Evolutionary conservation across 2,113 vertebrate species (phyloP).

Genomic region (Saimiri boliviensis): DNA sequence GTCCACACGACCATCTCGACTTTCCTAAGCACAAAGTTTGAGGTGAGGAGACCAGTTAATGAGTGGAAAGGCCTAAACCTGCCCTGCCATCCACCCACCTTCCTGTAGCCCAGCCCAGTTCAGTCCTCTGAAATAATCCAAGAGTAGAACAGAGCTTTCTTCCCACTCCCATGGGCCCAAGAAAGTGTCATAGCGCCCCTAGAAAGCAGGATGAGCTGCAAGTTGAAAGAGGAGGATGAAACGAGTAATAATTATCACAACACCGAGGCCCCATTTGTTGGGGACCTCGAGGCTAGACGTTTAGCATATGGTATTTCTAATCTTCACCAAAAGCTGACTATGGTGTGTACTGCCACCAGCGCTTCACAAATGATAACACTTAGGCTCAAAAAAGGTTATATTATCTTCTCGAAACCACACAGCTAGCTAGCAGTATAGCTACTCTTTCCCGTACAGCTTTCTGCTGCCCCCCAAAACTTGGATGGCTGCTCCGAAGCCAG

Average conservation of each 20-base stretch:
- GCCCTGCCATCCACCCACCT: neutral
- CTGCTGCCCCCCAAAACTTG: neutral
- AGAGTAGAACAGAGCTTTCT: neutral
- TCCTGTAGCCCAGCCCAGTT: neutral
- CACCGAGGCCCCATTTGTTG: neutral
- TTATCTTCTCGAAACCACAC: neutral
- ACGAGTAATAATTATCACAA: neutral
- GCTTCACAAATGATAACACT: neutral
- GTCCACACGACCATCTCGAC: constrained; percentile 97
- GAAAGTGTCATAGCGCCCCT: neutral
- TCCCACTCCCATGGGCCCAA: neutral
- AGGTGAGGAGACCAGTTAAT: neutral
- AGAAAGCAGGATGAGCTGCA: neutral
- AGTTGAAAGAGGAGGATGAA: neutral
- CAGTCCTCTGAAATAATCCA: neutral
- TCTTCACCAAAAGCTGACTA: neutral
- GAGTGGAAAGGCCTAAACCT: neutral
- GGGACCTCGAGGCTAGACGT: neutral
- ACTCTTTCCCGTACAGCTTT: neutral
- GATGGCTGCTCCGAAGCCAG: neutral
- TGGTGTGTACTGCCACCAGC: neutral
- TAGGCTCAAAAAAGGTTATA: neutral
- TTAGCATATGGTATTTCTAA: neutral
- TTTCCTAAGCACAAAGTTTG: constrained; percentile 86
- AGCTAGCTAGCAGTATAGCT: neutral